Evolutionary conservation across 2,797 vertebrate genomes (phyloP).

Genomic region (Oryzias dopingdopingensis): DNA sequence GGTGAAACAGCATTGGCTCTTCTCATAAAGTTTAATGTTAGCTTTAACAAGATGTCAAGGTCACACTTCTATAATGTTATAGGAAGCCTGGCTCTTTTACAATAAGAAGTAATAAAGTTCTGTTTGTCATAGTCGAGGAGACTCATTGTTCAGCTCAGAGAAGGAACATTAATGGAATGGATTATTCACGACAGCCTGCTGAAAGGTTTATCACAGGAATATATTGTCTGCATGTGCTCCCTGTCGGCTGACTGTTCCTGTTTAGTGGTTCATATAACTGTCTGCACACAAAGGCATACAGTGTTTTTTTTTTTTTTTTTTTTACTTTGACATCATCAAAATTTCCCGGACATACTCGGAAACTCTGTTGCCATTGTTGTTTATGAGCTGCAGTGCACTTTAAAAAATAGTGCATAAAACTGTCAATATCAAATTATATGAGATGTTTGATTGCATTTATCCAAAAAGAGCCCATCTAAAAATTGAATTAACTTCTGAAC

Average conservation of each 20-base stretch:
- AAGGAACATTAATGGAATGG: constrained; percentile 67
- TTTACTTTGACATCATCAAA: background rate
- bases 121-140: constrained; percentile 65
- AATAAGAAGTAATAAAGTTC: constrained; percentile 64
- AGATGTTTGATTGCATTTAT: constrained; percentile 6
- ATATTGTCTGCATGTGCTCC: constrained; percentile 47
- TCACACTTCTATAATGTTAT: constrained; percentile 60
- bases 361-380: constrained; percentile 7
- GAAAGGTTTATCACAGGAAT: constrained; percentile 70
- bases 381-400: constrained; percentile 10
- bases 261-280: constrained; percentile 17
- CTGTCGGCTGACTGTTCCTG: constrained; percentile 31
- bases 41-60: constrained; percentile 76
- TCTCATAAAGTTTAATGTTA: constrained; percentile 71
- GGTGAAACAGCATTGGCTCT: constrained; percentile 59
- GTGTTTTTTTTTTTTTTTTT: background rate
- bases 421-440: background rate
- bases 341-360: constrained; percentile 32
- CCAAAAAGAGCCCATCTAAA: background rate
- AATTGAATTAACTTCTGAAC: constrained; percentile 1
- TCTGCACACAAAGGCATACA: constrained; percentile 8
- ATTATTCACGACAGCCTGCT: constrained; percentile 66
- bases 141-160: constrained; percentile 54
- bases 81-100: constrained; percentile 52
- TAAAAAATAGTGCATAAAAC: constrained; percentile 17